These are phyloP conservation scores for Grammomys dolichurus DNA, from an alignment of 2,113 vertebrate genomes.

Conservation along the genomic window DNA sequence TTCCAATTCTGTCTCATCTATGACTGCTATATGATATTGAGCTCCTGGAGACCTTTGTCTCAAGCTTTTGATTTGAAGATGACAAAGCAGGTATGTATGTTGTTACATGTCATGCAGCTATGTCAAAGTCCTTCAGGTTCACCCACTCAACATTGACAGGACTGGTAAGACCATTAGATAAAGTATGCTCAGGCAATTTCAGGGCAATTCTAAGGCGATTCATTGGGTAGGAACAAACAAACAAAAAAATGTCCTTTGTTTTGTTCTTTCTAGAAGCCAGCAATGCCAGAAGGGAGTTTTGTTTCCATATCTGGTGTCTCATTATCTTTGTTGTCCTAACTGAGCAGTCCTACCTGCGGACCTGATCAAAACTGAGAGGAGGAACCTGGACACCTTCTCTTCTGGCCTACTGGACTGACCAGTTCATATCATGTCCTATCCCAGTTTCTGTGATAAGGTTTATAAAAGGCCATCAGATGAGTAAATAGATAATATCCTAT, in stretches of 20 bases:
- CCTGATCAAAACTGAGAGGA: neutral
- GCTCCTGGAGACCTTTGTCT: neutral
- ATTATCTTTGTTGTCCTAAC: neutral
- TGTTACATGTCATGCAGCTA: neutral
- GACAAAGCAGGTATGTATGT: neutral
- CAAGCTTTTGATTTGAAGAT: conserved; percentile 13
- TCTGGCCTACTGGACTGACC: neutral
- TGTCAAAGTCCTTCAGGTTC: neutral
- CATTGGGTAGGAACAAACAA: neutral
- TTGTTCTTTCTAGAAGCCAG: neutral
- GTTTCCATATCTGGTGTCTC: neutral
- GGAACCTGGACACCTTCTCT: neutral
- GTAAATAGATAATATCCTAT: no score
- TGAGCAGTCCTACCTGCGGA: neutral
- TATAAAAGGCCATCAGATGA: neutral
- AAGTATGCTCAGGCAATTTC: neutral
- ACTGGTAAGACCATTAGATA: neutral
- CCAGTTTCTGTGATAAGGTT: no score
- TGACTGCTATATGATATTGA: neutral
- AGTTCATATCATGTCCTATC: neutral
- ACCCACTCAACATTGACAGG: neutral
- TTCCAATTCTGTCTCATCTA: neutral
- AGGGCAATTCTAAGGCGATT: neutral
- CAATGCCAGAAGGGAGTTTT: neutral
- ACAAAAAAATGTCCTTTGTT: neutral